Conservation (phyloP, 2,113 vertebrate genomes). For the Pedetes capensis region DNA sequence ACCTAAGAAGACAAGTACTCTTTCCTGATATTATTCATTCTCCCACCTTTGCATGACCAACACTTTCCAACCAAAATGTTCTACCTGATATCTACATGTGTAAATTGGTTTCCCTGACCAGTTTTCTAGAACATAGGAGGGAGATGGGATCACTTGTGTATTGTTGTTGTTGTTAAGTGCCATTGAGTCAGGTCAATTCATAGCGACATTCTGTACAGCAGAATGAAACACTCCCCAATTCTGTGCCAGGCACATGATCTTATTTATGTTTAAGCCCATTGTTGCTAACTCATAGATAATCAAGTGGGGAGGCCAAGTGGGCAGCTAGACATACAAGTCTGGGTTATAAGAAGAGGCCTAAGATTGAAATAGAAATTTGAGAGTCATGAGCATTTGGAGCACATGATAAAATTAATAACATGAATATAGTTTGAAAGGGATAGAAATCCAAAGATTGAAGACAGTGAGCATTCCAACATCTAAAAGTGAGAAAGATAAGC, state of each 20-base stretch:
- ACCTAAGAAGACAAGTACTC: background rate
- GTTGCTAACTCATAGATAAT: background rate
- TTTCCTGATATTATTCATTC: background rate
- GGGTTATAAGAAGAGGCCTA: background rate
- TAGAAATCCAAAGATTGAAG: background rate
- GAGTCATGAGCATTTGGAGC: background rate
- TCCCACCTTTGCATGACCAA: background rate
- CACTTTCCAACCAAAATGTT: accelerated
- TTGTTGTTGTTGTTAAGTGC: too few relatives aligned
- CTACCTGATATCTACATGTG: accelerated
- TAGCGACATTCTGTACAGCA: too few relatives aligned
- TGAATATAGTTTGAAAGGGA: background rate
- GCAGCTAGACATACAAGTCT: background rate
- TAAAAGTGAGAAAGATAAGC: background rate
- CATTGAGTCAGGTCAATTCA: too few relatives aligned
- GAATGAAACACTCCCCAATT: too few relatives aligned
- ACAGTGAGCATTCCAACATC: background rate
- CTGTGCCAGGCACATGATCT: too few relatives aligned
- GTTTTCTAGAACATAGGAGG: background rate
- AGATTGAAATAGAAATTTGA: background rate
- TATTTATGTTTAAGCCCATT: too few relatives aligned
- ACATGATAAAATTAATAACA: background rate
- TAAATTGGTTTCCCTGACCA: background rate
- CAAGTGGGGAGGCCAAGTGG: background rate
- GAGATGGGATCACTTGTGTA: too few relatives aligned